Evolutionary conservation across 1,140 invertebrate species (phyloP), one percentile per base, ranked within the genome.

Genomic region (Scaptomyza montana): DNA sequence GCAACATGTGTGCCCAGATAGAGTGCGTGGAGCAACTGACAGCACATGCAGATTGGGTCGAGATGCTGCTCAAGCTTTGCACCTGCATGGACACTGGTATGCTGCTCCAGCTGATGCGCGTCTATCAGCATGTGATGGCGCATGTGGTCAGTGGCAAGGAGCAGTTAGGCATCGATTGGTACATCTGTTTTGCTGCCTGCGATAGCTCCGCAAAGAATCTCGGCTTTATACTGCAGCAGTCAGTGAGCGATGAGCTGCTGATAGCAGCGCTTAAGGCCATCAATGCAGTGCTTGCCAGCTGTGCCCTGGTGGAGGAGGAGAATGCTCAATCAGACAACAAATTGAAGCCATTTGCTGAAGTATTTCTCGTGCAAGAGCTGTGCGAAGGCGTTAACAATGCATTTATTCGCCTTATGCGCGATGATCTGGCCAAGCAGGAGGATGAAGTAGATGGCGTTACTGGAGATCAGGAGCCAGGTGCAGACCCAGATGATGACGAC

Each of bases 181-280:
- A 80, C 46, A 72, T 67, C 53, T 91, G 75, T 41, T 91, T 81
- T 19, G 72, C 79, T 8, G 74, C 86, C 45, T 85, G 84, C 12
- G 85, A 90, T 13, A 90, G 93, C 47, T 90, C 95, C 64, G 93
- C 94, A 5, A 90, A 93, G 41, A 91, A 93, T 73, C 80, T 96
- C 25, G 93, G 91, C 73, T 95, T 95, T 77, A 95, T 96, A 67
- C 90, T 96, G 50, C 93, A 92, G 59, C 95, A 95, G 90, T 96
- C 95, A 0, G 94, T 93, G 2, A 95, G 94, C 77, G 94, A 94
- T 92, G 93, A 94, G 33, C 75, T 95, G 0, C 76, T 95, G 3
- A 67, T 92, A 1, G 93, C 93, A 55, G 92, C 93, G 1, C 87
- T 95, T 13, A 93, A 94, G 74, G 93, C 94, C 30, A 89, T 93